Evolutionary conservation across 2,888 invertebrate species (phyloP).

Genomic region (Noctua comes): DNA sequence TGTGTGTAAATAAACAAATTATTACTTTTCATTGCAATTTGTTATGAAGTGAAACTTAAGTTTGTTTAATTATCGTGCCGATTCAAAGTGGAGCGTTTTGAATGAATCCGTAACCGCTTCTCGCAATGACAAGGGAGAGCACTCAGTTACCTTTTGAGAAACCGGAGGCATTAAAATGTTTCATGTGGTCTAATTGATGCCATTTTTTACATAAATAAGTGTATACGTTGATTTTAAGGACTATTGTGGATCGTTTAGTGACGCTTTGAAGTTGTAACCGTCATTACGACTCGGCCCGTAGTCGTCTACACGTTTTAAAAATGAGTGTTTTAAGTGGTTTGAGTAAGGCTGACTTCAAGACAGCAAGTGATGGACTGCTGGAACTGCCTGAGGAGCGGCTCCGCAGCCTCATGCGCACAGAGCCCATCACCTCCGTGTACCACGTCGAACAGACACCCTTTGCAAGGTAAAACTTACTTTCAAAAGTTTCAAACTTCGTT

Average conservation of each 20-base stretch:
- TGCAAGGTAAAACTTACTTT: slow-evolving; percentile 92
- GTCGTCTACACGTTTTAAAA: slow-evolving; percentile 88
- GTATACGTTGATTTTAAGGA: slow-evolving; percentile 88
- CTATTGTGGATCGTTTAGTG: slow-evolving; percentile 88
- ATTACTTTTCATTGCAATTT: slow-evolving; percentile 85
- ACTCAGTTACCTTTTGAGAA: slow-evolving; percentile 89
- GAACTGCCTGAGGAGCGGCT: slow-evolving; percentile 93
- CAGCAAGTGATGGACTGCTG: slow-evolving; percentile 93
- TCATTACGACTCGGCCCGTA: slow-evolving; percentile 84
- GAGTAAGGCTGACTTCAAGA: slow-evolving; percentile 90
- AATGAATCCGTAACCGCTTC: slow-evolving; percentile 88
- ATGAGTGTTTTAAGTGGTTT: slow-evolving; percentile 90
- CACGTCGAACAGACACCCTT: slow-evolving; percentile 95
- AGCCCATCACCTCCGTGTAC: slow-evolving; percentile 94
- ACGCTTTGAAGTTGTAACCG: slow-evolving; percentile 81
- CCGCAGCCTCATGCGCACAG: slow-evolving; percentile 92
- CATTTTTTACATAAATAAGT: slow-evolving; percentile 85
- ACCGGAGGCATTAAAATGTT: slow-evolving; percentile 90
- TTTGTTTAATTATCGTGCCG: slow-evolving; percentile 86
- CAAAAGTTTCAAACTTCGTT: slow-evolving; percentile 45
- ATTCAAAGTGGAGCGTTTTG: slow-evolving; percentile 85
- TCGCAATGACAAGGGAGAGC: slow-evolving; percentile 90
- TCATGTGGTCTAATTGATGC: slow-evolving; percentile 88
- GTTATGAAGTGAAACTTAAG: slow-evolving; percentile 88
- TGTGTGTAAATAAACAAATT: slow-evolving; percentile 89